phyloP scores from a whole-genome alignment of 64 coral and sea anemone genomes.

The Stichodactyla mertensii region DNA sequence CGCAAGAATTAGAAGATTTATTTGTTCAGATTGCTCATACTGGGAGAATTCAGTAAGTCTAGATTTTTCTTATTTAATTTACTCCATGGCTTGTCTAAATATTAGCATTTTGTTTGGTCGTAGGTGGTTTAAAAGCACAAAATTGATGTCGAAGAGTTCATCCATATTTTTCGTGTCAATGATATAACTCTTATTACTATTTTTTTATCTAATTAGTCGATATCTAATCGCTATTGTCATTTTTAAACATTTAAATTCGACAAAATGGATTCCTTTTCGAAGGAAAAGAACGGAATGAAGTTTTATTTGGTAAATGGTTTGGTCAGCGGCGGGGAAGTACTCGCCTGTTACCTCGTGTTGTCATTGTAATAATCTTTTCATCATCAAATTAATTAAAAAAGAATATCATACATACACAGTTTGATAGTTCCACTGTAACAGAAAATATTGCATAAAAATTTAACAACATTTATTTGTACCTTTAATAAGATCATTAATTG shows the following conservation, averaged over 20 bases:
- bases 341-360: not conserved
- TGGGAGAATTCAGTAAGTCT: conserved; percentile 85
- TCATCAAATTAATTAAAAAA: not conserved
- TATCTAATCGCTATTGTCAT: not conserved
- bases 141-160: not conserved
- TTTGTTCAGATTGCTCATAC: conserved; percentile 88
- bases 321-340: not conserved
- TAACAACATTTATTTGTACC: not conserved
- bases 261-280: not conserved
- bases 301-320: not conserved
- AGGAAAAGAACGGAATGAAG: not conserved
- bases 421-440: not conserved
- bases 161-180: not conserved
- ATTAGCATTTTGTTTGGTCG: not conserved
- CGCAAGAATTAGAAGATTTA: conserved; percentile 87
- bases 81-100: not conserved
- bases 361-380: not conserved
- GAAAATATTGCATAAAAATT: not conserved
- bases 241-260: not conserved
- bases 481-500: not conserved
- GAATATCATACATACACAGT: no score
- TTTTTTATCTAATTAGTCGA: not conserved
- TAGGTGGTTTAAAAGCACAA: not conserved
- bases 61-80: not conserved
- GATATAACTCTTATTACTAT: not conserved